Conservation (phyloP, 2,113 vertebrate genomes). For the Eclectus roratus region DNA sequence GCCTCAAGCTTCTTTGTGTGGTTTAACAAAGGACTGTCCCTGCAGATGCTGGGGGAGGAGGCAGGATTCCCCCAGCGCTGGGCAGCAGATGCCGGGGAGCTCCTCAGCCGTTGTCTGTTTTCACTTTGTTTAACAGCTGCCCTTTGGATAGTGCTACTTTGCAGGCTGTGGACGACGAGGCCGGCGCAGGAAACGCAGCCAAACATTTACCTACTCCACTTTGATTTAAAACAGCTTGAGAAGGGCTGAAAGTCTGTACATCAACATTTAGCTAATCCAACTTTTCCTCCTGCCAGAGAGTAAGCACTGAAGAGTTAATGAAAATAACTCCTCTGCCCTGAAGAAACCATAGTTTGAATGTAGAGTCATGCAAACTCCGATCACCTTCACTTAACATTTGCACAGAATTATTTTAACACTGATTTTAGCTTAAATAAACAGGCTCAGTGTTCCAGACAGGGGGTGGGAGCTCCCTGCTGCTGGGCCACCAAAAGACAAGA, state of each 20-base stretch:
- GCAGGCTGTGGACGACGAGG: not conserved
- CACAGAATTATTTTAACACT: slow-evolving; percentile 29
- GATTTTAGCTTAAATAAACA: slow-evolving; percentile 33
- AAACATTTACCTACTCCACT: slow-evolving; percentile 29
- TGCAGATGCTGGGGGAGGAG: not conserved
- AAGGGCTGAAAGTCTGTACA: not conserved
- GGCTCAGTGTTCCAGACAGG: fast-evolving
- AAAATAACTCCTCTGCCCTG: slow-evolving; percentile 15
- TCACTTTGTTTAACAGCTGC: slow-evolving; percentile 66
- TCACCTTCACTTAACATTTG: not conserved
- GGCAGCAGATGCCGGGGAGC: slow-evolving; percentile 19
- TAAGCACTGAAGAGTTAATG: slow-evolving; percentile 16
- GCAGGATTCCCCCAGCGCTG: not conserved
- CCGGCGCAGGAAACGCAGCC: not conserved
- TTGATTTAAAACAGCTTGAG: slow-evolving; percentile 41
- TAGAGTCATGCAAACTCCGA: not conserved
- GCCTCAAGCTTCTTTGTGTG: not conserved
- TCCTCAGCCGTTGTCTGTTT: not conserved
- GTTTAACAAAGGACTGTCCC: not conserved
- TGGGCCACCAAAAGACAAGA: not conserved
- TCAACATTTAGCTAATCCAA: slow-evolving; percentile 37
- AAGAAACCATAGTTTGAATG: not conserved
- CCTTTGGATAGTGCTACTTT: slow-evolving; percentile 46
- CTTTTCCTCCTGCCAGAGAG: slow-evolving; percentile 27
- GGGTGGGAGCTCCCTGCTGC: not conserved